These are phyloP conservation scores for Andrena fulva DNA, from an alignment of 2,888 invertebrate species.

Conservation along the genomic window DNA sequence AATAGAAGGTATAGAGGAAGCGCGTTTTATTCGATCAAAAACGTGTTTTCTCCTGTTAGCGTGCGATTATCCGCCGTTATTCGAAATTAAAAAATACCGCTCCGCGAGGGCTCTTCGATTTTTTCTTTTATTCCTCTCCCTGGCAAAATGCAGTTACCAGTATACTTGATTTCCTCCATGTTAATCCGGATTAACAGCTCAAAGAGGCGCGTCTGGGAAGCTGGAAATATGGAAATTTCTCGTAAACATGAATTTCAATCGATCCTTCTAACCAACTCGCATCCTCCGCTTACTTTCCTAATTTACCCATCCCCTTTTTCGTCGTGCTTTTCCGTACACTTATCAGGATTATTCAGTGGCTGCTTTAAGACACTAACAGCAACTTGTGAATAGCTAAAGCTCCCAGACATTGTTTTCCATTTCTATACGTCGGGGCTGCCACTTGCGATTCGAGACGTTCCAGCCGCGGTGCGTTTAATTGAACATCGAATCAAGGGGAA, in stretches of 20 bases:
- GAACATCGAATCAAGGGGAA: slow-evolving; percentile 1
- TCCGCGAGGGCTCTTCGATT: slow-evolving; percentile 11
- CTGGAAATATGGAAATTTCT: slow-evolving; percentile 38
- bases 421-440: not conserved
- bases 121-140: not conserved
- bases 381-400: not conserved
- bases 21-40: slow-evolving; percentile 54
- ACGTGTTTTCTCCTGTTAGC: slow-evolving; percentile 52
- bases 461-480: slow-evolving; percentile 23
- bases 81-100: slow-evolving; percentile 52
- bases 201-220: not conserved
- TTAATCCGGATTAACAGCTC: slow-evolving; percentile 41
- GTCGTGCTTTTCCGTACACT: not conserved
- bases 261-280: not conserved
- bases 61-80: slow-evolving; percentile 48
- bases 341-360: not conserved
- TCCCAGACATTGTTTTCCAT: not conserved
- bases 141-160: slow-evolving; percentile 31
- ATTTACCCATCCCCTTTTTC: slow-evolving; percentile 2
- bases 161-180: slow-evolving; percentile 37
- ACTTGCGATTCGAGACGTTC: not conserved
- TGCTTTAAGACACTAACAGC: not conserved
- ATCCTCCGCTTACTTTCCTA: not conserved
- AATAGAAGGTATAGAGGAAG: slow-evolving; percentile 37
- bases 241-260: slow-evolving; percentile 20